Conservation (phyloP, 2,888 invertebrate species). For the Synergus umbraculus region DNA sequence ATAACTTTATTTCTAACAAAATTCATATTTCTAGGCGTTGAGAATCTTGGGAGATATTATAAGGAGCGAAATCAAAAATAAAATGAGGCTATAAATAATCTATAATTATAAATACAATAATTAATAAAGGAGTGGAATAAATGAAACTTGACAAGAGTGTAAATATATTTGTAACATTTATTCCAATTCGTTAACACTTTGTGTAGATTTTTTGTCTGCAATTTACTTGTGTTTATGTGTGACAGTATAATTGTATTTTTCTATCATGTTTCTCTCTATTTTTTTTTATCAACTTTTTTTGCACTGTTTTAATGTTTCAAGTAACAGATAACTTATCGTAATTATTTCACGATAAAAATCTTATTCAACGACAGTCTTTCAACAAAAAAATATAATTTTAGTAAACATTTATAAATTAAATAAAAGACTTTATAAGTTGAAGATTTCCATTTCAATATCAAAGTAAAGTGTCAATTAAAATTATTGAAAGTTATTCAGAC, state of each 20-base stretch:
- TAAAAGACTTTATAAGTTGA: neutral
- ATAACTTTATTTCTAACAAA: too few relatives aligned
- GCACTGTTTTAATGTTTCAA: slow-evolving; percentile 52
- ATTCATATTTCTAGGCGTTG: too few relatives aligned
- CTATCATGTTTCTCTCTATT: slow-evolving; percentile 52
- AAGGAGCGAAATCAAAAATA: too few relatives aligned
- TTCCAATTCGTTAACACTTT: slow-evolving; percentile 71
- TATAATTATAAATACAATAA: too few relatives aligned
- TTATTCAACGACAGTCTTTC: slow-evolving; percentile 52
- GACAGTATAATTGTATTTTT: slow-evolving; percentile 54
- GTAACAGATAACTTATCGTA: slow-evolving; percentile 63
- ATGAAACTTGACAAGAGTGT: slow-evolving; percentile 46
- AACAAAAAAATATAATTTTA: slow-evolving; percentile 16
- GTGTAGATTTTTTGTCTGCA: slow-evolving; percentile 52
- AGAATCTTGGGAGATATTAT: too few relatives aligned
- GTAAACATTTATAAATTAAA: neutral
- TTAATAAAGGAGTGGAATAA: neutral
- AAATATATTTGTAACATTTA: slow-evolving; percentile 73
- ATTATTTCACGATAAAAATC: slow-evolving; percentile 60
- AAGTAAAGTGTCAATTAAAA: too few relatives aligned
- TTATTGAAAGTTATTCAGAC: slow-evolving; percentile 5
- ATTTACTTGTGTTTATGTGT: slow-evolving; percentile 54
- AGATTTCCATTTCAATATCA: neutral
- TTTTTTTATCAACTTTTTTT: slow-evolving; percentile 53
- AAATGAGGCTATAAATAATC: too few relatives aligned